Conservation (phyloP, 2,797 vertebrate genomes). For the Silurus lanzhouensis region DNA sequence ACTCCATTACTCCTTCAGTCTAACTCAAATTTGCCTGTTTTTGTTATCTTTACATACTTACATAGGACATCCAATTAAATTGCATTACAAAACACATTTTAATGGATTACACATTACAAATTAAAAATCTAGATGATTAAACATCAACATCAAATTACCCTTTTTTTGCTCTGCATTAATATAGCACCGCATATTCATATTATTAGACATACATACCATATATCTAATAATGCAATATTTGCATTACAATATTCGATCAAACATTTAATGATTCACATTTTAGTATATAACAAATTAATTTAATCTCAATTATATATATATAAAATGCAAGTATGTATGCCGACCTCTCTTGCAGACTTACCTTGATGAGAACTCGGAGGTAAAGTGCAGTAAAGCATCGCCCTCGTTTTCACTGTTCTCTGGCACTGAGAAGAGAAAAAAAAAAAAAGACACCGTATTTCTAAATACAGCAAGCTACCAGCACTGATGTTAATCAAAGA, state of each 20-base stretch:
- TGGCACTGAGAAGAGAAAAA: slow-evolving; percentile 81
- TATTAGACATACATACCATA: background rate
- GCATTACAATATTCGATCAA: background rate
- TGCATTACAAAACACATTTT: background rate
- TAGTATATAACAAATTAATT: background rate
- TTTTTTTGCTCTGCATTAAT: background rate
- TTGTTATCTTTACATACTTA: background rate
- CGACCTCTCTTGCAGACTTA: slow-evolving; percentile 63
- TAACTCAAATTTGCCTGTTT: background rate
- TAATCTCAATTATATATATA: background rate
- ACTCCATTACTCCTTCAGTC: background rate
- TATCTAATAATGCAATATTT: background rate
- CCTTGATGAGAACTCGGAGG: slow-evolving; percentile 99
- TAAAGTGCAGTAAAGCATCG: slow-evolving; percentile 99
- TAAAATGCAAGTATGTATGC: background rate
- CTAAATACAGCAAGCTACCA: background rate
- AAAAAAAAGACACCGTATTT: slow-evolving; percentile 6
- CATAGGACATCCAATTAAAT: background rate
- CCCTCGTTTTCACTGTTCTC: slow-evolving; percentile 98
- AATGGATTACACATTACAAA: background rate
- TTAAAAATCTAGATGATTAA: background rate
- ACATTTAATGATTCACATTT: background rate
- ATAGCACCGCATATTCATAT: background rate
- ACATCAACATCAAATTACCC: background rate
- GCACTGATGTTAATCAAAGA: background rate